phyloP scores from a whole-genome alignment of 2,888 invertebrate species.

The Allacma fusca region DNA sequence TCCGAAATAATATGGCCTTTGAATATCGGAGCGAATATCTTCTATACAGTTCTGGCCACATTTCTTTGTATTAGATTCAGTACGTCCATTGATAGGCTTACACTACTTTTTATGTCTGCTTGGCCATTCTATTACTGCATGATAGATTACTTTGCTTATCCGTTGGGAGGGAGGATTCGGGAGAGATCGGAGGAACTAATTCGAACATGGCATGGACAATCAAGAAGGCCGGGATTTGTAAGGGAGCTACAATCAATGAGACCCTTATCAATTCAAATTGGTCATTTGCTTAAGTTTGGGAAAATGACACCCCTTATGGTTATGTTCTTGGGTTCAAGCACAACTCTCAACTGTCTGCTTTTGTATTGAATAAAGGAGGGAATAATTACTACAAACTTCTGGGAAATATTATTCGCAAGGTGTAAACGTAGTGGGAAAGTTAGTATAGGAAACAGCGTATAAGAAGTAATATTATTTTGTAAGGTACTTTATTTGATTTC shows the following conservation, averaged over 20 bases:
- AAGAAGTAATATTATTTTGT: no score
- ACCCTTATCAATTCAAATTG: not conserved
- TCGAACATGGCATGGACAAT: not conserved
- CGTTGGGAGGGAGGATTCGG: not conserved
- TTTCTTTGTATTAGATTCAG: constrained; percentile 1
- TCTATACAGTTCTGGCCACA: not conserved
- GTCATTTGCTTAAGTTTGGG: not conserved
- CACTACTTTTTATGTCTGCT: not conserved
- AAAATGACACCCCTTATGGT: not conserved
- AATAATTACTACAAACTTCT: no score
- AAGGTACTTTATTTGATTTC: no score
- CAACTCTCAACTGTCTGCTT: not conserved
- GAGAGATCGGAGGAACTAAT: not conserved
- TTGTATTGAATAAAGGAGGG: no score
- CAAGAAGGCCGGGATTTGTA: not conserved
- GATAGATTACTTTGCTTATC: not conserved
- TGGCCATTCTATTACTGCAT: not conserved
- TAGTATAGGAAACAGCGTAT: no score
- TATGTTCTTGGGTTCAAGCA: not conserved
- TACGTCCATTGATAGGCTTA: not conserved
- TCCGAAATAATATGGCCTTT: not conserved
- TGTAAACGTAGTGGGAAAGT: no score
- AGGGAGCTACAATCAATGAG: not conserved
- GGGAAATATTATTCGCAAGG: no score
- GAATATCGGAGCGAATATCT: not conserved